phyloP scores from a whole-genome alignment of 2,113 vertebrate genomes.

The Crotophaga sulcirostris region DNA sequence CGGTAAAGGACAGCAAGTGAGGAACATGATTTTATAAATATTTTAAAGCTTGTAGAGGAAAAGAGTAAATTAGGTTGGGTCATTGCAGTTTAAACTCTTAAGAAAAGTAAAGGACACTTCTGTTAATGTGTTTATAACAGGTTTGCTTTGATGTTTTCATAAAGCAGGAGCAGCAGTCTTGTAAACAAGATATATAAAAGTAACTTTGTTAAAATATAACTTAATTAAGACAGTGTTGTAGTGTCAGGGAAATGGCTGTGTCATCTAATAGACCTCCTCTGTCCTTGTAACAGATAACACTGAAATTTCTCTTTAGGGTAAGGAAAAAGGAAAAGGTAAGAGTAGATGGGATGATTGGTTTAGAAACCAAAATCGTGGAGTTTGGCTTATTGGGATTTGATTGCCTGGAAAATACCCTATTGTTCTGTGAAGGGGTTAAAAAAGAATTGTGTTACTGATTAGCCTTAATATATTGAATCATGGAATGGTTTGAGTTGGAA shows the following conservation, averaged over 20 bases:
- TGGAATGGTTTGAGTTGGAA: too few relatives aligned
- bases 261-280: not conserved
- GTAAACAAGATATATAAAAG: not conserved
- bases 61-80: not conserved
- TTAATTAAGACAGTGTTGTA: not conserved
- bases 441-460: not conserved
- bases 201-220: not conserved
- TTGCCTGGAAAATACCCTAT: not conserved
- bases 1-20: not conserved
- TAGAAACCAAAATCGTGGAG: not conserved
- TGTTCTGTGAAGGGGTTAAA: not conserved
- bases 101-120: not conserved
- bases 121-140: not conserved
- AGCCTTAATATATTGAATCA: not conserved
- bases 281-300: not conserved
- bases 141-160: not conserved
- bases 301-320: not conserved
- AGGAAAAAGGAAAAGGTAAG: too few relatives aligned
- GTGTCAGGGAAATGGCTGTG: not conserved
- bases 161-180: not conserved
- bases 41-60: not conserved
- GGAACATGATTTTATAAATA: not conserved
- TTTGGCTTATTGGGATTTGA: not conserved
- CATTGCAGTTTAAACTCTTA: not conserved
- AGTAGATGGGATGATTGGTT: not conserved